Evolutionary conservation across 2,113 vertebrate species (phyloP).

Genomic region (Nymphicus hollandicus): DNA sequence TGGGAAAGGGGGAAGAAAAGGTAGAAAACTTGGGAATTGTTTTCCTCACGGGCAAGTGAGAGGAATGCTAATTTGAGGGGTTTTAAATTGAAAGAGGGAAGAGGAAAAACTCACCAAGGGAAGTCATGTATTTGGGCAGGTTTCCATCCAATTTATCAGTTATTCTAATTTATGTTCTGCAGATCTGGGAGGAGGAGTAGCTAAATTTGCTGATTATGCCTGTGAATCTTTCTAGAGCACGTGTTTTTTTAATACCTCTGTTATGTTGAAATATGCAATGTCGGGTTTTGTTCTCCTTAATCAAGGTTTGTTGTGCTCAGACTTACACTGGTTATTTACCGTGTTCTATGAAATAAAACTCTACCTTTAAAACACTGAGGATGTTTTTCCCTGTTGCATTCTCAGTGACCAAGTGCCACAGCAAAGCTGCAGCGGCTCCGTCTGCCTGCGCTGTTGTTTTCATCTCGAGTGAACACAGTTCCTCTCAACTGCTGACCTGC

Average conservation of each 20-base stretch:
- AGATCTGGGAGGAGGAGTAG: not conserved
- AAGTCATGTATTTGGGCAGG: not conserved
- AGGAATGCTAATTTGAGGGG: not conserved
- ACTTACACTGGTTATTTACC: not conserved
- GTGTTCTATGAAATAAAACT: not conserved
- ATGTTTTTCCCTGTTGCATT: accelerated
- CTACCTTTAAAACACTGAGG: accelerated
- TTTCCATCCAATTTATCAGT: not conserved
- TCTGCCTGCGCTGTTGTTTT: not conserved
- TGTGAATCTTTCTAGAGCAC: not conserved
- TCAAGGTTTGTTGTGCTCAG: not conserved
- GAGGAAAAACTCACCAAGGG: not conserved
- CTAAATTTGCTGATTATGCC: not conserved
- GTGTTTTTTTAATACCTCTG: not conserved
- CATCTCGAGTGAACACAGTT: not conserved
- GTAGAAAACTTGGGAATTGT: not conserved
- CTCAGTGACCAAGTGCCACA: not conserved
- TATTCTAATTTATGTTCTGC: not conserved
- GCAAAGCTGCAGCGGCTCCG: not conserved
- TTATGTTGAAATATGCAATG: not conserved
- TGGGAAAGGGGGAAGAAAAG: not conserved
- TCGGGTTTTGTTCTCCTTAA: not conserved
- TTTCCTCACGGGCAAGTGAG: not conserved
- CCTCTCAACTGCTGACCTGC: not conserved
- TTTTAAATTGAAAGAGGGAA: not conserved